phyloP scores from a whole-genome alignment of 1,140 invertebrate genomes.

The Seison nebaliae region DNA sequence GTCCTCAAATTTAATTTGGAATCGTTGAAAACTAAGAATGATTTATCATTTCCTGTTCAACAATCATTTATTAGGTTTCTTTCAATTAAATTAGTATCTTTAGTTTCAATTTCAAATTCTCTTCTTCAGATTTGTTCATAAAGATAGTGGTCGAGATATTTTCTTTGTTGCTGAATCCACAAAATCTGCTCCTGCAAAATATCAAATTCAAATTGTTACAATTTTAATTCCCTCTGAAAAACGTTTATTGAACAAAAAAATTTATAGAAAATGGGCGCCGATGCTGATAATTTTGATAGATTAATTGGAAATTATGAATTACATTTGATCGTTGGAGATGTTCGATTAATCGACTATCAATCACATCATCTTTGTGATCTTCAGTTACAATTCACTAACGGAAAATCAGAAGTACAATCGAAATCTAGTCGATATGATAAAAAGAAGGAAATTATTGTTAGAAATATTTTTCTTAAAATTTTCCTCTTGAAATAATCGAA shows the following conservation, averaged over 20 bases:
- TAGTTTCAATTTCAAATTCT: no score
- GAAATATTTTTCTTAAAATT: no score
- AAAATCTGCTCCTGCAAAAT: constrained; percentile 43
- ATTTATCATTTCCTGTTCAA: no score
- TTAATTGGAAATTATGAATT: constrained; percentile 51
- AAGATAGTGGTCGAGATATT: constrained; percentile 45
- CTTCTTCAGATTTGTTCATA: constrained; percentile 51
- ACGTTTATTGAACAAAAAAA: constrained; percentile 2
- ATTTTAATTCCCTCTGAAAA: constrained; percentile 7
- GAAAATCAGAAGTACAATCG: constrained; percentile 15
- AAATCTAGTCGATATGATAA: constrained; percentile 32
- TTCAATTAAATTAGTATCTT: no score
- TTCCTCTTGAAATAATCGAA: no score
- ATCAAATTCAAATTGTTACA: constrained; percentile 63
- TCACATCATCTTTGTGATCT: constrained; percentile 41
- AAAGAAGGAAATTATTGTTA: constrained; percentile 59
- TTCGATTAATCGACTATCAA: constrained; percentile 58
- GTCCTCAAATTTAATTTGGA: no score
- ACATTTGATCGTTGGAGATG: constrained; percentile 62
- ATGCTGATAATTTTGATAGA: constrained; percentile 49
- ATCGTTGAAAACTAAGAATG: no score
- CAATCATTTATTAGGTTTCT: no score
- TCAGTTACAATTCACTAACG: constrained; percentile 5
- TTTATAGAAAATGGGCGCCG: constrained; percentile 46
- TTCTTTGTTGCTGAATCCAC: constrained; percentile 60